Percentiles rank a stretch among this genome's conserved stretches.
These are phyloP conservation scores for Pteria penguin DNA, from an alignment of 2,888 invertebrate genomes.

Conservation along the genomic window DNA sequence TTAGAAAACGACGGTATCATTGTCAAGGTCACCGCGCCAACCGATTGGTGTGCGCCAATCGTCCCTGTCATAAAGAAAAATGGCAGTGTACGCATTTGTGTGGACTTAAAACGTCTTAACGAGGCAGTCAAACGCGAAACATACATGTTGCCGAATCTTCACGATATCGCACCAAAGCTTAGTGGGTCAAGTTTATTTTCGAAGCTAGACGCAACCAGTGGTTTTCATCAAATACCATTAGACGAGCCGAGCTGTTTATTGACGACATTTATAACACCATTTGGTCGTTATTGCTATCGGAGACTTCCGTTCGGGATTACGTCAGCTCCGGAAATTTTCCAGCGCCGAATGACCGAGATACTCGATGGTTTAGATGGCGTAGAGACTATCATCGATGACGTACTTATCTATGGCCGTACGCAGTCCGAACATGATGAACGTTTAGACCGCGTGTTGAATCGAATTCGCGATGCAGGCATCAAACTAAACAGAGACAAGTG, in stretches of 20 bases:
- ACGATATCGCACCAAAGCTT: slow-evolving; percentile 43
- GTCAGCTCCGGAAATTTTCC: slow-evolving; percentile 45
- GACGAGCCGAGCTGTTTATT: slow-evolving; percentile 34
- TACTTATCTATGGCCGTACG: slow-evolving; percentile 40
- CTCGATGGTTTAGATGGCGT: slow-evolving; percentile 35
- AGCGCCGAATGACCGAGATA: slow-evolving; percentile 43
- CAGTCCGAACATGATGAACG: slow-evolving; percentile 41
- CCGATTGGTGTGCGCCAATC: slow-evolving; percentile 44
- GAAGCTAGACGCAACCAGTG: slow-evolving; percentile 34
- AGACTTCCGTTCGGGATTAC: slow-evolving; percentile 42
- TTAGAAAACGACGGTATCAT: slow-evolving; percentile 35
- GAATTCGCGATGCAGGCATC: slow-evolving; percentile 22
- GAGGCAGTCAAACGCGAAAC: slow-evolving; percentile 35
- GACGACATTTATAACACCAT: slow-evolving; percentile 40
- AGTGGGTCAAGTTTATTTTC: slow-evolving; percentile 36
- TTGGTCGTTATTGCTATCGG: slow-evolving; percentile 18
- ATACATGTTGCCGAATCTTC: slow-evolving; percentile 35
- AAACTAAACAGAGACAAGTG: slow-evolving; percentile 53
- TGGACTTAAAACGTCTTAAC: slow-evolving; percentile 42
- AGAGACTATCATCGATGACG: slow-evolving; percentile 48
- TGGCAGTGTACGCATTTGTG: slow-evolving; percentile 35
- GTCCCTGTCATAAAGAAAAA: slow-evolving; percentile 29
- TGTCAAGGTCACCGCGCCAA: slow-evolving; percentile 38
- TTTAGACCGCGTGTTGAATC: slow-evolving; percentile 32
- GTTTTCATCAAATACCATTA: slow-evolving; percentile 44